Evolutionary conservation across 2,888 invertebrate genomes (phyloP), one percentile per base, ranked within the genome.

Genomic region (Priapulus caudatus): DNA sequence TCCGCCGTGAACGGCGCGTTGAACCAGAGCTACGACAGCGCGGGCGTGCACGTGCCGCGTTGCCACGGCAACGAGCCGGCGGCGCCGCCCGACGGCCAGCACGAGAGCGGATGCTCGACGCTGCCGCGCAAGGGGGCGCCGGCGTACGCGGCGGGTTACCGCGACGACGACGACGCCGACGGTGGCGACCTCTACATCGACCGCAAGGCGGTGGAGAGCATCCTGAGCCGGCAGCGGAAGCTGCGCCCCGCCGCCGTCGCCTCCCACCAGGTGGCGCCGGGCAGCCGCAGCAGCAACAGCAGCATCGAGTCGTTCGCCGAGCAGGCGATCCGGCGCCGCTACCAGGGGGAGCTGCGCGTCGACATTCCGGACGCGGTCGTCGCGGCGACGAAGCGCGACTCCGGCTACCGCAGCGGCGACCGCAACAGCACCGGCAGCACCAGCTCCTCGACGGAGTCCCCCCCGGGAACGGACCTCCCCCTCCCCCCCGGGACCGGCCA

Each of bases 111-210:
- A 10, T 33, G n/a, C n/a, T 10, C 33, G 10, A 33, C 33, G n/a
- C 33, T 33, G 33, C 33, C 33, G 10, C 33, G n/a, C 33, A 33
- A 33, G 10, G n/a, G n/a, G 33, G 10, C 33, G 10, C n/a, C n/a
- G n/a, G n/a, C 33, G 33, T 33, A 10, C n/a, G 10, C 33, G 33
- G 10, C 33, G 10, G n/a, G 10, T 10, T 33, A n/a, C 33, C 10
- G n/a, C n/a, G 33, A n/a, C n/a, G 10, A 33, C n/a, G 33, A 33
- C n/a, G 10, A 10, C 33, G n/a, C 33, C 10, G 10, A 10, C 10
- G n/a, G n/a, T n/a, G 33, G 33, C 33, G n/a, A 33, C n/a, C n/a
- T n/a, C 33, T 33, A 33, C n/a, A 33, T 33, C n/a, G 33, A 33
- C n/a, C 10, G 33, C 10, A 10, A n/a, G 10, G n/a, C 33, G n/a